Conservation (phyloP, 2,888 invertebrate genomes). For the Oxyscelio sp. region DNA sequence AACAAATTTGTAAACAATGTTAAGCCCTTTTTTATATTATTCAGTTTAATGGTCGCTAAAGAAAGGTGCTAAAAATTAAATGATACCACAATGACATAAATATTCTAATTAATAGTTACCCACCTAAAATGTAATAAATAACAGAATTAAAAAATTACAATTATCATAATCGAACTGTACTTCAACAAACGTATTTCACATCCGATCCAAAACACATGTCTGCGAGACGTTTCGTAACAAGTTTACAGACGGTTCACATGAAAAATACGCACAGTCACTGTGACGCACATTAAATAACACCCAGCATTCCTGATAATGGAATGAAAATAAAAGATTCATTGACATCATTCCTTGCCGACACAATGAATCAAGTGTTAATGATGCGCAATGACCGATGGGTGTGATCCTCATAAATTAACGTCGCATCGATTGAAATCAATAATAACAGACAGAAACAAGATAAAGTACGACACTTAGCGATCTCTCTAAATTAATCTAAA, state of each 20-base stretch:
- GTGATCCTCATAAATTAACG: conserved; percentile 42
- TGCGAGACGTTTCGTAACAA: conserved; percentile 41
- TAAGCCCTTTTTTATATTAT: too few relatives aligned
- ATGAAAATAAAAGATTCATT: conserved; percentile 61
- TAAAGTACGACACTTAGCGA: conserved; percentile 48
- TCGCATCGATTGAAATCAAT: conserved; percentile 53
- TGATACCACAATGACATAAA: too few relatives aligned
- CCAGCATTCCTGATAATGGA: conserved; percentile 35
- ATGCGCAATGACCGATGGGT: conserved; percentile 46
- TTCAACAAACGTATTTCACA: conserved; percentile 1
- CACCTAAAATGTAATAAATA: too few relatives aligned
- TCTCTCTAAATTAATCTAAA: conserved; percentile 58
- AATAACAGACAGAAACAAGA: conserved; percentile 53
- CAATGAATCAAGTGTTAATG: conserved; percentile 60
- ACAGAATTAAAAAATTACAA: too few relatives aligned
- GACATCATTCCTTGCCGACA: conserved; percentile 43
- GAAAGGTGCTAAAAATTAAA: too few relatives aligned
- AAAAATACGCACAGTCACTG: conserved; percentile 46
- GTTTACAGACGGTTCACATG: conserved; percentile 45
- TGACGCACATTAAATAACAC: conserved; percentile 42
- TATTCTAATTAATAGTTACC: too few relatives aligned
- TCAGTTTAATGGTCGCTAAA: too few relatives aligned
- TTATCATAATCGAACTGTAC: conserved; percentile 20
- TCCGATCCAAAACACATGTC: conserved; percentile 14
- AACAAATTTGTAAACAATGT: too few relatives aligned